Evolutionary conservation across 1,140 invertebrate genomes (phyloP), one percentile per base, ranked within the genome.

Genomic region (honey bee (Apis mellifera)): DNA sequence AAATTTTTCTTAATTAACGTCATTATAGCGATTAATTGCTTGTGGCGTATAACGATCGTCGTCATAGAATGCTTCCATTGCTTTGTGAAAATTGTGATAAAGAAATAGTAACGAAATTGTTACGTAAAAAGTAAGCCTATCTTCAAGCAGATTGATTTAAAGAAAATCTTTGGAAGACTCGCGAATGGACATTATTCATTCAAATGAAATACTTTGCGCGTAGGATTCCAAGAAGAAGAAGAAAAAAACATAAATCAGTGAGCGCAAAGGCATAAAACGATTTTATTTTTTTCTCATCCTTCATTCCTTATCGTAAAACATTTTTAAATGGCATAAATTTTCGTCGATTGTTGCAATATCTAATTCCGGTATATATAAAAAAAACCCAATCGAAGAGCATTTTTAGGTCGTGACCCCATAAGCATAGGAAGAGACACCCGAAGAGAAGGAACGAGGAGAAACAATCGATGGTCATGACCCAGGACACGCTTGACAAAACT

Each of bases 401-500:
- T 88, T 88, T 88, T 87, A 42, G 87, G 86, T 85, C 87, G 70
- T 66, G 86, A 85, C 77, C 83, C 86, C 86, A 87, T 88, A 85
- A 78, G 59, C 82, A 86, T 54, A 68, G 68, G 75, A 78, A 69
- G 64, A 32, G 64, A 32, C 57, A 69, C 54, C 55, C 5, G 59
- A 26, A 57, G 55, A 32, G 54, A 73, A 59, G 70, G 48, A 42
- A 52, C 71, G 74, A 75, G 66, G 77, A 69, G 81, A 82, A 88
- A 89, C 82, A 89, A 89, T 88, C 87, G 78, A 88, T 89, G 87
- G 65, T 88, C 87, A 79, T 89, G 87, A 88, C 86, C 86, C 86
- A 88, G 87, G 86, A 88, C 64, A 88, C 73, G 66, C 65, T 66
- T 57, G 52, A 64, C 59, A 78, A 66, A 89, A 86, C 86, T 89